A percentile compares a stretch with the other conserved stretches of the same genome.
Evolutionary conservation across 2,797 vertebrate species (phyloP).

Genomic region (Artibeus jamaicensis): DNA sequence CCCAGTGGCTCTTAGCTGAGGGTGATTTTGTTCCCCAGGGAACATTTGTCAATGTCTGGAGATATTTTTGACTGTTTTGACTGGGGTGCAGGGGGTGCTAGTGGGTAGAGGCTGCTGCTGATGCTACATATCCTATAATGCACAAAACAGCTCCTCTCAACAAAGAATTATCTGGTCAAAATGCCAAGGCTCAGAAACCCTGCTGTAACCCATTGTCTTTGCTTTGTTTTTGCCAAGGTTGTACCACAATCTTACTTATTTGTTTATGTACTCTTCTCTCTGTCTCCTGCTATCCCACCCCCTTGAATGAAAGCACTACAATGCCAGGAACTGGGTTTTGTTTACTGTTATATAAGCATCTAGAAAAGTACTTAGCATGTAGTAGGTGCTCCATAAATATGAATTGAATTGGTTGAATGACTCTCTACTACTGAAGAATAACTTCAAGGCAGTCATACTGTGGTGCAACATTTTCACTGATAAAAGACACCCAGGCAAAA

Average conservation of each 20-base stretch:
- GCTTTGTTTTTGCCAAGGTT: not conserved
- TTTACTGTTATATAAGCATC: constrained; percentile 20
- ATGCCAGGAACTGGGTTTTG: constrained; percentile 5
- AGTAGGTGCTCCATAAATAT: not conserved
- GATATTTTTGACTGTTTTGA: not conserved
- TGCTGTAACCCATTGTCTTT: not conserved
- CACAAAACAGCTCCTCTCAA: not conserved
- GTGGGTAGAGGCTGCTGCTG: no score
- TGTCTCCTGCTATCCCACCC: not conserved
- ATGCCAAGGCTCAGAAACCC: not conserved
- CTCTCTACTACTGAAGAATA: not conserved
- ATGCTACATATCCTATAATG: not conserved
- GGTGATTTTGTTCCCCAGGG: not conserved
- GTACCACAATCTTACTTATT: not conserved
- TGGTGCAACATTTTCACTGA: not conserved
- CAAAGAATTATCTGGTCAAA: not conserved
- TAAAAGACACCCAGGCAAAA: not conserved
- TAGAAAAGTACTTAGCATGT: not conserved
- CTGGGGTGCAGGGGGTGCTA: not conserved
- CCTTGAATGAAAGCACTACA: not conserved
- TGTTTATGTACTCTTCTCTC: not conserved
- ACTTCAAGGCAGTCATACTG: not conserved
- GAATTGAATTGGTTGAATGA: not conserved
- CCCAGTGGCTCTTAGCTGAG: not conserved
- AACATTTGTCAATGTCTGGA: not conserved